Base-by-base conservation (phyloP, 2,888 invertebrate genomes). In the Callinectes sapidus region DNA sequence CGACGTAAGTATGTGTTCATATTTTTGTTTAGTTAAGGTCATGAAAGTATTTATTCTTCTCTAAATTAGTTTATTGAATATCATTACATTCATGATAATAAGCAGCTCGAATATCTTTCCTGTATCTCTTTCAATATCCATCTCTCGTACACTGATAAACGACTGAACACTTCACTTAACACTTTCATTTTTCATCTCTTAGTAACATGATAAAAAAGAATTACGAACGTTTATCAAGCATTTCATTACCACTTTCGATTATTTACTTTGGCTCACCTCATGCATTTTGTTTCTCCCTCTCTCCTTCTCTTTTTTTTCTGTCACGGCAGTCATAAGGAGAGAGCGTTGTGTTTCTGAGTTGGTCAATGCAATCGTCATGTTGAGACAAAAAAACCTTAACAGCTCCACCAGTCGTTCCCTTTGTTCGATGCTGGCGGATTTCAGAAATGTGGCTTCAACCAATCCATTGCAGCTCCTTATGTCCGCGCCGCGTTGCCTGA, bases 401-500 rank as follows among this genome's bases (percentile, higher is more conserved):
- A 35, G 35, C 35, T 81, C 16, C 35, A 18, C 81, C 35, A 18
- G 35, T 18, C 35, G 23, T 81, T 81, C 35, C 81, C 81, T 81
- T 35, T 81, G 81, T 81, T 81, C 81, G 35, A 81, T 81, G 81
- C 81, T 81, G 35, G 32, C 35, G 28, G 81, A 35, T 81, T 81
- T 35, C 35, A 81, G 81, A 81, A 81, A 32, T 35, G 35, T 81
- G 23, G 81, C 35, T 35, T 81, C 81, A 81, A 81, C 81, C 81
- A 81, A 35, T 81, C 81, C 81, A 81, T 81, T 81, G 16, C 8
- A 35, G 18, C 81, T 81, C 81, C 81, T 35, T 81, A 35, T 81
- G 81, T 81, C 81, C 81, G 81, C 81, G 81, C 81, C 35, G 35
- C 88, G 88, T 61, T 54, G 48, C 85, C 85, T 32, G 48, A 42